Conservation (phyloP, 2,113 vertebrate species). For the Corythornis madagascariensis region DNA sequence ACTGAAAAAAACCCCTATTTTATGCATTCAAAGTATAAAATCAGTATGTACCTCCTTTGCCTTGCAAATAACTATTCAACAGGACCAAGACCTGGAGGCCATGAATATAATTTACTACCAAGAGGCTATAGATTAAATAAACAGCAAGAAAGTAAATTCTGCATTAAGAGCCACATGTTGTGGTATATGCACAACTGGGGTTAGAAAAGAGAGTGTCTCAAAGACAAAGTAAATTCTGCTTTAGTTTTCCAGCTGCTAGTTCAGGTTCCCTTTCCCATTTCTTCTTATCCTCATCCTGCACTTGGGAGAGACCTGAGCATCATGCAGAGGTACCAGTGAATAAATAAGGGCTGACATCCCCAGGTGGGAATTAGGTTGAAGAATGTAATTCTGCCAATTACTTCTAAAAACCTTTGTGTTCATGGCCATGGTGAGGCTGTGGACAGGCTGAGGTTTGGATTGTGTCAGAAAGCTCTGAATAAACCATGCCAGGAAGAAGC, state of each 20-base stretch:
- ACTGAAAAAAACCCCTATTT: not conserved
- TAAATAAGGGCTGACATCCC: not conserved
- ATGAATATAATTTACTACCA: slow-evolving; percentile 30
- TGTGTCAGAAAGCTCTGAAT: not conserved
- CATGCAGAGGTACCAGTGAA: not conserved
- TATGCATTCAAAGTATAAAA: slow-evolving; percentile 5
- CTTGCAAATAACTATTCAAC: slow-evolving; percentile 32
- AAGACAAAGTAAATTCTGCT: not conserved
- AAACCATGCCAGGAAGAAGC: not conserved
- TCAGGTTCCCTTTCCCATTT: not conserved
- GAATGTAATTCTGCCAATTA: not conserved
- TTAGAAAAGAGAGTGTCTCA: not conserved
- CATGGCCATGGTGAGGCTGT: not conserved
- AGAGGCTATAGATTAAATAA: not conserved
- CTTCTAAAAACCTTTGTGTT: not conserved
- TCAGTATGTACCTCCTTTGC: not conserved
- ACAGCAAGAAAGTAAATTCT: slow-evolving; percentile 16
- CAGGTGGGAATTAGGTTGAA: not conserved
- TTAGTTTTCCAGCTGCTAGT: not conserved
- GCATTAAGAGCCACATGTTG: not conserved
- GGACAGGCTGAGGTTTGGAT: not conserved
- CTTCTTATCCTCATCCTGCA: not conserved
- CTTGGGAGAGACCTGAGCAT: not conserved
- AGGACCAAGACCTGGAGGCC: not conserved
- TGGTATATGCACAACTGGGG: not conserved